Evolutionary conservation across 2,797 vertebrate species (phyloP), one percentile per base, ranked within the genome.

Genomic region (Onychomys leucogaster): DNA sequence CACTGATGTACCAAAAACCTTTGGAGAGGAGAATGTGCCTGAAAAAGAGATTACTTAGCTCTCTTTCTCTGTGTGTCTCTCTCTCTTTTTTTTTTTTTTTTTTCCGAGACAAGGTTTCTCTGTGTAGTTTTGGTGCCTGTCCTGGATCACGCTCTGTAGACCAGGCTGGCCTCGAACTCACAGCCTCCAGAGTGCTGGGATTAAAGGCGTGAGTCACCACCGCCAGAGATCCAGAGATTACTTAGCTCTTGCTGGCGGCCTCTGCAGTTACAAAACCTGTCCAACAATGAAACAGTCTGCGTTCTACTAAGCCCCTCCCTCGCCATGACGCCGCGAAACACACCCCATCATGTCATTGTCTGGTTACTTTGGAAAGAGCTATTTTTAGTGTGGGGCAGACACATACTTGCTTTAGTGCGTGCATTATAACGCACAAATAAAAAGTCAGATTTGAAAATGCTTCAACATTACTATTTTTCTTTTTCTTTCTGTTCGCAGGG

Each of bases 391-490:
- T 14, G 63, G 94, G 69, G 52, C 10, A 69, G 59, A 32, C 8
- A 27, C 12, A 46, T 76, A n/a, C 73, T 88, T 90, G 73, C 57
- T 78, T 89, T 52, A 59, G 73, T 63, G 34, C 57, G 12, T 16
- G 34, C 25, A 43, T 12, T 41, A 23, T 1, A 46, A 91, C 11
- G 41, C 11, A 37, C 46, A 77, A 19, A 25, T 17, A 52, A 78
- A 32, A 49, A 67, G 25, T 9, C 10, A 37, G 19, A n/a, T 71
- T 25, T 67, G n/a, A 46, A 87, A 86, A 14, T 23, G 10, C 13
- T 46, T 37, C 27, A 32, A 71, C 0, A 6, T 29, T 6, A 6
- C 1, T 0, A 0, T 6, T 9, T 27, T 0, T 11, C 7, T 23
- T 52, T 12, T 49, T n/a, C 69, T 57, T 67, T 69, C 9, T 0